phyloP scores from a whole-genome alignment of 2,797 vertebrate genomes.

The Zalophus californianus region DNA sequence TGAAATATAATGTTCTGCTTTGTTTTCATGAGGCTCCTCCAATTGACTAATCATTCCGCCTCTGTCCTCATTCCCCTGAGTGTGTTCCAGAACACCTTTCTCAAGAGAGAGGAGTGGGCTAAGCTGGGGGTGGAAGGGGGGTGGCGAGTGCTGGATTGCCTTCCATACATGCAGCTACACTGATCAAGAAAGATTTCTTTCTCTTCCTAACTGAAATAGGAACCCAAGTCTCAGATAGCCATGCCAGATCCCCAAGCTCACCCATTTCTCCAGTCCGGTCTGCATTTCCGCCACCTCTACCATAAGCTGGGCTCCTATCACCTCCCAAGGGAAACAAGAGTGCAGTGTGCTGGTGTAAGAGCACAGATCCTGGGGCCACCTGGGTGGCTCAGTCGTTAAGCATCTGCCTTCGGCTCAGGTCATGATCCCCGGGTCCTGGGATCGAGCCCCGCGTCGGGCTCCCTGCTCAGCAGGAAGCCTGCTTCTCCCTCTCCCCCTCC shows the following conservation, averaged over 20 bases:
- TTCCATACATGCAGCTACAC: background rate
- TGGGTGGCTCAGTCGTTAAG: too few relatives aligned
- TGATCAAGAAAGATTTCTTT: background rate
- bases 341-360: background rate
- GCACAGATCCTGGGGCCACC: background rate
- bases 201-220: constrained; percentile 7
- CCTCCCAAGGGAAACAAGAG: background rate
- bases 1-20: background rate
- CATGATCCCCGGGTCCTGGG: too few relatives aligned
- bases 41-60: background rate
- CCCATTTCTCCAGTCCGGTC: background rate
- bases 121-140: background rate
- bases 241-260: background rate
- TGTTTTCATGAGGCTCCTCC: background rate
- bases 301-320: background rate
- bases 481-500: too few relatives aligned
- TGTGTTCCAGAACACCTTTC: background rate
- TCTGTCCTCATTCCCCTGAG: background rate
- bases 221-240: background rate
- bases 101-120: background rate
- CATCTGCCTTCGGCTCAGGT: too few relatives aligned
- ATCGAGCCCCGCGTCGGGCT: too few relatives aligned
- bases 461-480: too few relatives aligned
- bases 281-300: background rate
- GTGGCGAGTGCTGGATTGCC: background rate